These are phyloP conservation scores for Idaea aversata DNA, from an alignment of 2,888 invertebrate species.

Conservation along the genomic window DNA sequence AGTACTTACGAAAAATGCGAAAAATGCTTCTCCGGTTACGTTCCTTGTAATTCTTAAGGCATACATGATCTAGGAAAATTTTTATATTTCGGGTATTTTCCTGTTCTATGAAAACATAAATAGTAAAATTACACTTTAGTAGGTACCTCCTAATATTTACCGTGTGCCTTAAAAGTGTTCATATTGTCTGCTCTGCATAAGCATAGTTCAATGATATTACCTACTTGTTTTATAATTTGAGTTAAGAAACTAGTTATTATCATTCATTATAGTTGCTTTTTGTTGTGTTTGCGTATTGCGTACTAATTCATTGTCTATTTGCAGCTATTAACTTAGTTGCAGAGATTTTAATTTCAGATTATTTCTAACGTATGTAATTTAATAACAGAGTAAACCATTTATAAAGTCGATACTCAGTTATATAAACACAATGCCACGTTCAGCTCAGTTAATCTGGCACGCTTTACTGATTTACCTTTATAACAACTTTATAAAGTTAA, in stretches of 20 bases:
- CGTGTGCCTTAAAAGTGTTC: no score
- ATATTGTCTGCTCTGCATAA: neutral
- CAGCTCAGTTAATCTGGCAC: conserved; percentile 39
- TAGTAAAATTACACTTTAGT: no score
- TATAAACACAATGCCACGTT: conserved; percentile 30
- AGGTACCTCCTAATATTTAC: no score
- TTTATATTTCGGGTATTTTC: no score
- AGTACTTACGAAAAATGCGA: no score
- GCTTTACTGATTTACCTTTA: conserved; percentile 34
- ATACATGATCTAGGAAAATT: no score
- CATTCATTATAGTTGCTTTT: neutral
- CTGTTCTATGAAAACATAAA: no score
- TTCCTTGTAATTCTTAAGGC: no score
- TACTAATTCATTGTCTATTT: neutral
- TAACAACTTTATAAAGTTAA: conserved; percentile 32
- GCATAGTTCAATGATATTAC: neutral
- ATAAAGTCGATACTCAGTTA: conserved; percentile 14
- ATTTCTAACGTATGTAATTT: neutral
- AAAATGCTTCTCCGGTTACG: no score
- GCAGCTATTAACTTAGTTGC: neutral
- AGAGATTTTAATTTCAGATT: neutral
- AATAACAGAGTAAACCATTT: neutral
- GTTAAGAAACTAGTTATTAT: neutral
- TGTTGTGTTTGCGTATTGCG: neutral
- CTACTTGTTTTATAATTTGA: neutral